Evolutionary conservation across 1,140 invertebrate species (phyloP), one percentile per base, ranked within the genome.

Genomic region (Halesus radiatus): DNA sequence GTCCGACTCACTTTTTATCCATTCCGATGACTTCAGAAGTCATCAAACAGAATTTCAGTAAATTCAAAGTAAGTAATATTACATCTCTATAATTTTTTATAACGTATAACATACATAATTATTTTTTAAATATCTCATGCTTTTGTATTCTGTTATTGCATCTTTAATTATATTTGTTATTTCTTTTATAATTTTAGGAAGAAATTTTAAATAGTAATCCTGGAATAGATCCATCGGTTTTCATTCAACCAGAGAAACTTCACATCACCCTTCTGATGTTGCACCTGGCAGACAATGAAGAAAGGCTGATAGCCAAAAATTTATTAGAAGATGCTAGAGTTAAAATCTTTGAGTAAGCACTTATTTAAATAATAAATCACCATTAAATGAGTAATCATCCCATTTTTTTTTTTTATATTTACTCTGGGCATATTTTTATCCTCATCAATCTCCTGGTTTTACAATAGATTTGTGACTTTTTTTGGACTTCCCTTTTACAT

Each of bases 211-310:
- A 60, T 37, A 66, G 32, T 64, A 37, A 23, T 62, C 60, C 66
- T 54, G 78, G 81, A 16, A 60, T 76, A 37, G 76, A 83, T 52
- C 52, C 74, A 20, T 78, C 78, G 0, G 15, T 83, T 15, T 84
- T 84, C 70, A 66, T 56, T 32, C n/a, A 76, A 26, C 74, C 79
- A 3, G 18, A 66, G 66, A 83, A 83, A 72, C 52, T 84, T 1
- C 84, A 84, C 66, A 18, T 84, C 13, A 84, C 84, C 2, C 66
- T 84, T 18, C 16, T 53, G 32, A 79, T 78, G 13, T 18, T 84
- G 45, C 60, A 75, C 32, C 66, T 84, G 10, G 58, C 81, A n/a
- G 84, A 84, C 23, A 77, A 81, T 72, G 72, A 81, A 37, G 84
- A 84, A 78, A 73, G 81, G 66, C 29, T n/a, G 3, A 60, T 80